Conservation (phyloP, 2,113 vertebrate genomes). For the Pitta sordida region DNA sequence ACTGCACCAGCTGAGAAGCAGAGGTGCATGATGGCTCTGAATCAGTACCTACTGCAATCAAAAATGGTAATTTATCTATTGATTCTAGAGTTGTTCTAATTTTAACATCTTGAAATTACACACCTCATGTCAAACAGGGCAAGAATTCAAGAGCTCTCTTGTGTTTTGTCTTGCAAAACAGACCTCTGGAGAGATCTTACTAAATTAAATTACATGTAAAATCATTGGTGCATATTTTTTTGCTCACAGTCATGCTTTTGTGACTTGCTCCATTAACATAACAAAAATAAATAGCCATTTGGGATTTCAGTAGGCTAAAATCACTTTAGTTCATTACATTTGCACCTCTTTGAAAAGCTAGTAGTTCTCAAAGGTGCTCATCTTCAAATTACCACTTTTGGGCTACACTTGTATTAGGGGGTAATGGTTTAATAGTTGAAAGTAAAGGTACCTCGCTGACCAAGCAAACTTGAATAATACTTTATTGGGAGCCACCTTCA, state of each 20-base stretch:
- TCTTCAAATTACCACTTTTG: background rate
- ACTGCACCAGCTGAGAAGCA: background rate
- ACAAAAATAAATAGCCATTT: background rate
- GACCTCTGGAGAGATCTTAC: background rate
- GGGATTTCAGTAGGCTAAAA: background rate
- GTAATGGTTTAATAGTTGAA: background rate
- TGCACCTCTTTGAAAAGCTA: background rate
- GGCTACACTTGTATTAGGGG: background rate
- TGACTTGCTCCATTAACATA: background rate
- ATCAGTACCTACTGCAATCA: background rate
- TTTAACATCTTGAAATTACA: background rate
- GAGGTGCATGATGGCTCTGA: background rate
- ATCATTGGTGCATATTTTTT: background rate
- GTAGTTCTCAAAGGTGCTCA: background rate
- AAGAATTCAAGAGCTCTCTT: background rate
- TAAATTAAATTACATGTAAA: conserved; percentile 1
- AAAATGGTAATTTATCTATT: background rate
- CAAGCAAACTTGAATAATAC: background rate
- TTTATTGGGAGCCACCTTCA: background rate
- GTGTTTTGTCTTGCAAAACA: background rate
- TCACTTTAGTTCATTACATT: background rate
- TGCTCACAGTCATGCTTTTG: background rate
- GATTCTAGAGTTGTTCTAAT: background rate
- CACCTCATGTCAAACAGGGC: background rate
- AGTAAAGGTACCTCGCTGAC: background rate